phyloP scores from a whole-genome alignment of 2,888 invertebrate genomes.

The Volucella bombylans region DNA sequence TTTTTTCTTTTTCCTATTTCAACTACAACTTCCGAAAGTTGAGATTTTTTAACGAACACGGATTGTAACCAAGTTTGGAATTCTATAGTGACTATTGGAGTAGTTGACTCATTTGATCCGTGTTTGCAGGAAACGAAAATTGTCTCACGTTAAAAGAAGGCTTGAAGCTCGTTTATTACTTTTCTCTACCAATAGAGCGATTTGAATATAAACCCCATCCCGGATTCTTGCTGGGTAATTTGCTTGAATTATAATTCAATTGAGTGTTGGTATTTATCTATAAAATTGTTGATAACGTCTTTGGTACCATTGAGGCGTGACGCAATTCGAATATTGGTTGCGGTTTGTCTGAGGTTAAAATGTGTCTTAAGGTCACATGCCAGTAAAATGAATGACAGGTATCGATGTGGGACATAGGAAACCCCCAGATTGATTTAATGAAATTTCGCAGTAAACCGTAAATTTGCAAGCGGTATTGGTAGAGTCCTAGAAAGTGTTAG shows the following conservation, averaged over 20 bases:
- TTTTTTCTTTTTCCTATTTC: constrained; percentile 6
- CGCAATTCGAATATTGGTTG: not conserved
- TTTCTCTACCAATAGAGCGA: constrained; percentile 31
- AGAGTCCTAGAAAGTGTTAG: no score
- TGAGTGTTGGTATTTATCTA: not conserved
- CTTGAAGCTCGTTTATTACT: constrained; percentile 7
- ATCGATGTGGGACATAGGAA: not conserved
- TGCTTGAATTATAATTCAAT: not conserved
- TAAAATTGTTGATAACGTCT: constrained; percentile 7
- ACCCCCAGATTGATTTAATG: constrained; percentile 8
- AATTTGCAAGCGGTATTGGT: not conserved
- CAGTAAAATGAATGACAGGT: not conserved
- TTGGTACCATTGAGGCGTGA: not conserved
- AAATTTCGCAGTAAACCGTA: not conserved
- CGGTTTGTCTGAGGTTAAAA: constrained; percentile 22
- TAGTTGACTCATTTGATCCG: constrained; percentile 57
- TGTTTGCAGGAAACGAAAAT: constrained; percentile 4
- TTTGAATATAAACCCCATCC: constrained; percentile 38
- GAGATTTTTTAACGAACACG: not conserved
- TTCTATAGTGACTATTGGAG: constrained; percentile 15
- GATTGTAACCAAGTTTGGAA: constrained; percentile 12
- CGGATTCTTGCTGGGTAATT: constrained; percentile 37
- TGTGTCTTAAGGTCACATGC: constrained; percentile 5
- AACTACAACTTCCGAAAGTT: not conserved
- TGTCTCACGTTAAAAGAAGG: constrained; percentile 21